Evolutionary conservation across 2,888 invertebrate species (phyloP).

Genomic region (Argyresthia goedartella): DNA sequence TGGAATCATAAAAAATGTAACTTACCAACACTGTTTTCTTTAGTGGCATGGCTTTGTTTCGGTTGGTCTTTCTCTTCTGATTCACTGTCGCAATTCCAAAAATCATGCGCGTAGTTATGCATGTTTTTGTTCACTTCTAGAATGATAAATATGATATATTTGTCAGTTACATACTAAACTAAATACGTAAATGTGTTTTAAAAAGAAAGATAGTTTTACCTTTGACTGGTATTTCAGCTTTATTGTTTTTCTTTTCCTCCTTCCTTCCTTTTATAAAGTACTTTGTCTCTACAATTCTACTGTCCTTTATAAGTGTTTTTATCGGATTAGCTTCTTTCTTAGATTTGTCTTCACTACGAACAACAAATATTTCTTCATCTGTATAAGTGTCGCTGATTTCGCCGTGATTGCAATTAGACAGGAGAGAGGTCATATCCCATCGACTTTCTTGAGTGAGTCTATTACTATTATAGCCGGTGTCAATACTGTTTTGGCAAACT

Average conservation of each 20-base stretch:
- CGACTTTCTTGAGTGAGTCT: constrained; percentile 20
- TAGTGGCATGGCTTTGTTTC: background rate
- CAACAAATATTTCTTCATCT: constrained; percentile 48
- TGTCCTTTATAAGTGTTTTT: background rate
- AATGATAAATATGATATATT: background rate
- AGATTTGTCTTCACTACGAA: constrained; percentile 13
- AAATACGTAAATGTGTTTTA: background rate
- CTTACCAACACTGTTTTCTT: background rate
- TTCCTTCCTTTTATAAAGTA: background rate
- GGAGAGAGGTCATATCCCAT: constrained; percentile 42
- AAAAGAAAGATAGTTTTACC: background rate
- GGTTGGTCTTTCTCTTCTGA: background rate
- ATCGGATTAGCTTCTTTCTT: constrained; percentile 1
- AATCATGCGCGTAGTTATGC: background rate
- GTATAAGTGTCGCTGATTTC: constrained; percentile 46
- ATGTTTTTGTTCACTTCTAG: background rate
- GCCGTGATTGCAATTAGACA: constrained; percentile 33
- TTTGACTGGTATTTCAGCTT: background rate
- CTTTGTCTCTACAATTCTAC: background rate
- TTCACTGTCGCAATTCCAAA: constrained; percentile 4
- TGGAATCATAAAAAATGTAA: background rate
- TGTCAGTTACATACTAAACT: constrained; percentile 4
- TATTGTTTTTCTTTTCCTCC: background rate
- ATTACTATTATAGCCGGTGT: constrained; percentile 9
- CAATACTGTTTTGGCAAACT: constrained; percentile 20